A percentile compares a stretch with the other conserved stretches of the same genome.
Conservation (phyloP, 1,140 invertebrate genomes). For the Lepidurus apus region DNA sequence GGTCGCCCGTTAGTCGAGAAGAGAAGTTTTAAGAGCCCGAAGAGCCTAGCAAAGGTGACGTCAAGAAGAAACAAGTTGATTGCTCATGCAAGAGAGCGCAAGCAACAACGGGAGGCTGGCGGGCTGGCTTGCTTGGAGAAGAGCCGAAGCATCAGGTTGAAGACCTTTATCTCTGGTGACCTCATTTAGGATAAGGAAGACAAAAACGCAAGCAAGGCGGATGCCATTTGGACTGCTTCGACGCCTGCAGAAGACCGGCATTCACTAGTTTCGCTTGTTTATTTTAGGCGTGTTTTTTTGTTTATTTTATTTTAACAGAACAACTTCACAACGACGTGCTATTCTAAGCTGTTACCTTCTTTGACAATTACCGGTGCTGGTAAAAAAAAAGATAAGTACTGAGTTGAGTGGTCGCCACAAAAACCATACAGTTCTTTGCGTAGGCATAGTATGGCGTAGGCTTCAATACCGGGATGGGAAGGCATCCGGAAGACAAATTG, state of each 20-base stretch:
- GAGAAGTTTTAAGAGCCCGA: background rate
- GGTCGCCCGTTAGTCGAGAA: background rate
- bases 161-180: slow-evolving; percentile 18
- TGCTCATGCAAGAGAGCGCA: background rate
- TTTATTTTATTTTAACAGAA: background rate
- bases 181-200: slow-evolving; percentile 22
- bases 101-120: background rate
- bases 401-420: no score
- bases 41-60: background rate
- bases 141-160: slow-evolving; percentile 4
- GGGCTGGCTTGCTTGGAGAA: background rate
- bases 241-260: background rate
- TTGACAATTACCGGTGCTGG: no score
- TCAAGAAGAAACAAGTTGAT: background rate
- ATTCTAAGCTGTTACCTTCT: no score
- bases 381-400: no score
- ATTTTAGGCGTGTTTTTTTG: background rate
- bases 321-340: no score
- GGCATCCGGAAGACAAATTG: slow-evolving; percentile 7
- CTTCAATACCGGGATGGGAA: background rate
- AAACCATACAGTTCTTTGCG: no score
- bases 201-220: background rate
- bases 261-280: background rate
- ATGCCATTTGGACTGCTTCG: background rate
- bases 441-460: background rate